Evolutionary conservation across 2,888 invertebrate genomes (phyloP), one percentile per base, ranked within the genome.

Genomic region (Epinotia demarniana): DNA sequence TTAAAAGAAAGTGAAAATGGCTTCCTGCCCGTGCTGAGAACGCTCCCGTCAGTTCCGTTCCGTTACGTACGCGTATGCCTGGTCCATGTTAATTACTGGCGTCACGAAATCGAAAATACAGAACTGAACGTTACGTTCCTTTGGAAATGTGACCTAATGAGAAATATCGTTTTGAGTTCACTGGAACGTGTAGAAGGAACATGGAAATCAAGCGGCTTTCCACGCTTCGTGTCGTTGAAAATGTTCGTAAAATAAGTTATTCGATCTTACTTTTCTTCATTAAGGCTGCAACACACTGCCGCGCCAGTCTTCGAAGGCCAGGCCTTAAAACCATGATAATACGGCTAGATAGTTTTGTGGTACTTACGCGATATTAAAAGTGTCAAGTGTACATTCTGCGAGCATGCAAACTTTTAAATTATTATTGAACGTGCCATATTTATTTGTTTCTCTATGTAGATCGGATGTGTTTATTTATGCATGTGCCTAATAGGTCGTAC

Each of bases 41-140:
- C 83, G 83, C 82, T 80, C 73, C 79, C 76, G 83, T 8, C 85
- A 89, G 92, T 92, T 91, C 91, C 92, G 92, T 87, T 90, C 88
- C 88, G 88, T 88, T 89, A 90, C 91, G 90, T 84, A 81, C 89
- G 89, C 90, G 90, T 90, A 90, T 88, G 88, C 84, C 89, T 90
- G 89, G 90, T 90, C 90, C 91, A 92, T 92, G 90, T 90, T 92
- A 93, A 93, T 93, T 92, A 90, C 85, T 84, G 84, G 85, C 88
- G 90, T 90, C 92, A 92, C 92, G 92, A 93, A 93, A 93, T 91
- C 92, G 93, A 93, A 93, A 93, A 93, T 92, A 89, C 82, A 78
- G 85, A 86, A 85, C 87, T 86, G 83, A 89, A 88, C 89, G 85
- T 83, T 83, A 85, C 84, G 83, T 43, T 57, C 33, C 62, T 62